Evolutionary conservation across 2,797 vertebrate species (phyloP).

Genomic region (Arremon brunneinucha): DNA sequence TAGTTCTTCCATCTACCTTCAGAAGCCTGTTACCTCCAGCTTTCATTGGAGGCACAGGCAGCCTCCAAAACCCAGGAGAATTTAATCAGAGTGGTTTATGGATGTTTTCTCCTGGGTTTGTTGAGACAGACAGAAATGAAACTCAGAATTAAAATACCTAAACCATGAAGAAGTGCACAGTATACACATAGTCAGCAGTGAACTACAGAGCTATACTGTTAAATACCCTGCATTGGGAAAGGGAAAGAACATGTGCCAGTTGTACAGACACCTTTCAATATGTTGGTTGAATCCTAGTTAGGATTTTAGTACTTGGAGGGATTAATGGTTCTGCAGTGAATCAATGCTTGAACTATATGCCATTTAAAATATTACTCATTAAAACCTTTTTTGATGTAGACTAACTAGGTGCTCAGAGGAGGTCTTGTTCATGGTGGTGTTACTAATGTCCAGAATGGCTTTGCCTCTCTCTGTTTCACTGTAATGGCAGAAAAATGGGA

Average conservation of each 20-base stretch:
- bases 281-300: not conserved
- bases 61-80: not conserved
- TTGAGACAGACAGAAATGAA: not conserved
- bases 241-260: not conserved
- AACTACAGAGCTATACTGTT: not conserved
- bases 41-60: not conserved
- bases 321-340: not conserved
- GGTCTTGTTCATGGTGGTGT: not conserved
- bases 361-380: not conserved
- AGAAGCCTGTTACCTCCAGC: not conserved
- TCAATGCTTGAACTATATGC: not conserved
- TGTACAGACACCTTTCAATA: not conserved
- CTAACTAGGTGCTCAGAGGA: not conserved
- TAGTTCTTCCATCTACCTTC: not conserved
- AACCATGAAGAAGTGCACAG: not conserved
- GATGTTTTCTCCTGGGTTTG: not conserved
- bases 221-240: not conserved
- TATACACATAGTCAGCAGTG: not conserved
- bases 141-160: not conserved
- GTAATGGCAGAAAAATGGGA: not conserved
- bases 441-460: not conserved
- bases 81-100: not conserved
- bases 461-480: not conserved
- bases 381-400: not conserved
- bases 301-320: not conserved